Evolutionary conservation across 2,113 vertebrate genomes (phyloP), one percentile per base, ranked within the genome.

Genomic region (Boulengeromyrus knoepffleri): DNA sequence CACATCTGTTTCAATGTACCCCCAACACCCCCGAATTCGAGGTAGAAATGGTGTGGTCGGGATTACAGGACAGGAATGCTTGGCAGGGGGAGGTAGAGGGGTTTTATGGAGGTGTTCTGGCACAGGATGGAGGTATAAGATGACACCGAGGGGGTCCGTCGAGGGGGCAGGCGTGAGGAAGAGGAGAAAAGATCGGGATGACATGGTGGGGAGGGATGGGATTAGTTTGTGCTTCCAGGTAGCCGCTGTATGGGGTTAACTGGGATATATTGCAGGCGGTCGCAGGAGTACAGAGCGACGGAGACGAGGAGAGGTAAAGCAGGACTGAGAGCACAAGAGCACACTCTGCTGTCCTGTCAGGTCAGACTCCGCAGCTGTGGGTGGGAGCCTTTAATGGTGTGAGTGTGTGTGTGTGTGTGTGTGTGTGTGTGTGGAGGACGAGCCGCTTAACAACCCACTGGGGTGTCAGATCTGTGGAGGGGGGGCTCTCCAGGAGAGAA

Each of bases 41-140:
- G 58, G 58, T 58, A 52, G 84, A 74, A 74, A 87, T 4, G 84
- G 31, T 27, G 52, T n/a, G 27, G 52, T 19, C 3, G 49, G 70
- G 50, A n/a, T 13, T 46, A 3, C 8, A 56, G 52, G 80, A 90
- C 31, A 46, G 10, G 87, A 58, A 66, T 15, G 13, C 7, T 88
- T 31, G 84, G 46, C 3, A 15, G 62, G 5, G 58, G n/a, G 39
- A 27, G 62, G 13, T 21, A 42, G 87, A 84, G 50, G 27, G 74
- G 39, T 42, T 19, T 77, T 3, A n/a, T 90, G 91, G 88, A 83
- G 77, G 77, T 13, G 36, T 83, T 36, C 27, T 86, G 85, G 47
- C 46, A 7, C 85, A 50, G 92, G 89, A 87, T 90, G 50, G 31
- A 45, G 62, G 89, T 47, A 58, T 86, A 49, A 86, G 56, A 85